Base-by-base conservation (phyloP, 2,113 vertebrate genomes). In the Paedocypris sp. region DNA sequence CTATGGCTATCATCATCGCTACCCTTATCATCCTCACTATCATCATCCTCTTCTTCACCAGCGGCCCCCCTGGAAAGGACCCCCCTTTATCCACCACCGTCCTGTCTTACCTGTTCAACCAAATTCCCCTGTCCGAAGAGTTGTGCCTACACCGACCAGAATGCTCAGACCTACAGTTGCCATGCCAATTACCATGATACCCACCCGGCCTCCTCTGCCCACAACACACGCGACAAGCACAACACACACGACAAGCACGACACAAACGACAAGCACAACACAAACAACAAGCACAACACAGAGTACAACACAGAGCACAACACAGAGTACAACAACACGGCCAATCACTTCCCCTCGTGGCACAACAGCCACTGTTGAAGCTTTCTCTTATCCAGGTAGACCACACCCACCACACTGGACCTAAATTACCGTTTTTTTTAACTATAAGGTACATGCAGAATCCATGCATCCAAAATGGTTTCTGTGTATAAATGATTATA, bases 361-460 rank as follows among this genome's bases (percentile, higher is more conserved):
- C 50, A 61, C 65, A 43, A 47, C 50, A 19, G 19, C 50, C 59
- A 18, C 67, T 45, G 58, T 58, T 22, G 50, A 41, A 50, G 50
- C 69, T 57, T 23, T 65, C 52, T 54, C 62, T 61, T 35, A 35
- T 53, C 57, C 75, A 77, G 75, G 72, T 77, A 77, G 67, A 68
- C 31, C 41, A 31, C 42, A 25, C 16, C 39, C 26, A 31, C 18
- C 39, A 36, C 11, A 15, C 12, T 4, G 26, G 54, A 12, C 1
- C 15, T 4, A 63, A 38, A 35, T 4, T 4, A 10, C 20, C 38
- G 12, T 31, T 57, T 32, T n/a, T 28, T 19, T 6, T 22, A 7
- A n/a, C n/a, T n/a, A n/a, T n/a, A n/a, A n/a, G n/a, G n/a, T n/a
- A n/a, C n/a, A n/a, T n/a, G n/a, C n/a, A n/a, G n/a, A n/a, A n/a